phyloP scores from a whole-genome alignment of 2,888 invertebrate genomes.

The Scaptomyza caliginosa region DNA sequence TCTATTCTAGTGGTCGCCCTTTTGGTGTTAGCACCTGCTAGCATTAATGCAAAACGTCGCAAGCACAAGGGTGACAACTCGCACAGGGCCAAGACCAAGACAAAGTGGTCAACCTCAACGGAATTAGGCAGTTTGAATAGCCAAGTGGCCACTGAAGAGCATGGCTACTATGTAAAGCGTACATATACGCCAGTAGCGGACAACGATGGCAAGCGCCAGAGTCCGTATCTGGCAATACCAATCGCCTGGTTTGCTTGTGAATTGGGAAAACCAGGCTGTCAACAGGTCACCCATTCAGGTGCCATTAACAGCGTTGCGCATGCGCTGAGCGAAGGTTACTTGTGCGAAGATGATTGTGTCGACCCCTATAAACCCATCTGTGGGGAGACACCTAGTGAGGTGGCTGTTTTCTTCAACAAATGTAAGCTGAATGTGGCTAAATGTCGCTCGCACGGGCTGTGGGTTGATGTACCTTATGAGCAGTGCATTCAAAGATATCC shows the following conservation, averaged over 20 bases:
- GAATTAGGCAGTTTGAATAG: constrained; percentile 52
- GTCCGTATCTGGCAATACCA: constrained; percentile 78
- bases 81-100: constrained; percentile 75
- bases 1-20: constrained; percentile 45
- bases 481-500: constrained; percentile 72
- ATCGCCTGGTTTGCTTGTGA: constrained; percentile 78
- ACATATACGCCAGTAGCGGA: constrained; percentile 63
- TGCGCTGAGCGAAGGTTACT: constrained; percentile 71
- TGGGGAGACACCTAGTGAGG: constrained; percentile 70
- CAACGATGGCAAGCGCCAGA: constrained; percentile 32
- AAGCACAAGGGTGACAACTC: constrained; percentile 69
- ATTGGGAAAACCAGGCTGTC: constrained; percentile 50
- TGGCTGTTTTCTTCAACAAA: constrained; percentile 80
- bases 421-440: constrained; percentile 81
- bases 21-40: constrained; percentile 50
- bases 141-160: constrained; percentile 78
- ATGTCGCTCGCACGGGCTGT: constrained; percentile 79
- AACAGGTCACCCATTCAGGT: constrained; percentile 56
- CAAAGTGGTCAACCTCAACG: constrained; percentile 79
- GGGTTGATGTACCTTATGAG: constrained; percentile 69
- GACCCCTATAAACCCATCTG: constrained; percentile 78
- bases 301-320: constrained; percentile 67
- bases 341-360: constrained; percentile 79
- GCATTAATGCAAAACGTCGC: constrained; percentile 66
- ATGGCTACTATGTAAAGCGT: constrained; percentile 81